Conservation (phyloP, 2,113 vertebrate species). For the Amphilophus citrinellus region DNA sequence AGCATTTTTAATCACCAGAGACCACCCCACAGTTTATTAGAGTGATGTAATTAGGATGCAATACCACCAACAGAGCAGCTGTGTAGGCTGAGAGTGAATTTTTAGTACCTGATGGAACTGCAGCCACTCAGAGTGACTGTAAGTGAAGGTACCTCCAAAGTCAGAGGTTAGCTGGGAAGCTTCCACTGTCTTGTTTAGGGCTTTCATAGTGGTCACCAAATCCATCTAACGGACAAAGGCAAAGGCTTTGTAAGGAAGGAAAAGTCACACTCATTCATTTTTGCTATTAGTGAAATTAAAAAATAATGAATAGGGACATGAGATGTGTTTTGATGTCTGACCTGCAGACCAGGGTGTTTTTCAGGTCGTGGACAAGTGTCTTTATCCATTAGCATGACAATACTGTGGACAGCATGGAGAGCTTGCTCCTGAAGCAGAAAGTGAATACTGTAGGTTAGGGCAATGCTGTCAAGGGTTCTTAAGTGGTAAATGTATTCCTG, state of each 20-base stretch:
- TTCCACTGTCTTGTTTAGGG: slow-evolving; percentile 87
- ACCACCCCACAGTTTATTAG: slow-evolving; percentile 1
- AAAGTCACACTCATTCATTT: not conserved
- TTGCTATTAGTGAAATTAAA: not conserved
- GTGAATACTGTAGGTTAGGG: not conserved
- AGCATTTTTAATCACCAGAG: not conserved
- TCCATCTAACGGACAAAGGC: slow-evolving; percentile 84
- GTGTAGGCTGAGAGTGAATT: not conserved
- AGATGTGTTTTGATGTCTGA: slow-evolving; percentile 57
- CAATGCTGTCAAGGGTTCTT: not conserved
- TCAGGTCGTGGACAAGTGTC: slow-evolving; percentile 82
- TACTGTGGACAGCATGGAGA: slow-evolving; percentile 80
- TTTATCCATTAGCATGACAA: slow-evolving; percentile 89
- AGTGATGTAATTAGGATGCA: not conserved
- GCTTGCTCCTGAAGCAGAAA: slow-evolving; percentile 74
- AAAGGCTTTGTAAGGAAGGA: accelerated
- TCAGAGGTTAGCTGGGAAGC: slow-evolving; percentile 86
- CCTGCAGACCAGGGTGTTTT: slow-evolving; percentile 85
- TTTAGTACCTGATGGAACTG: slow-evolving; percentile 90
- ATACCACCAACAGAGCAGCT: not conserved
- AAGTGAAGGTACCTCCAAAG: slow-evolving; percentile 88
- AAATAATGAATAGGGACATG: not conserved
- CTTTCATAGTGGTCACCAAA: slow-evolving; percentile 85
- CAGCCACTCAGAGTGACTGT: slow-evolving; percentile 91
- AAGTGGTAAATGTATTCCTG: not conserved